These are phyloP conservation scores for Epizoanthus ramosus DNA, from an alignment of 92 coral and sea anemone genomes.

Conservation along the genomic window DNA sequence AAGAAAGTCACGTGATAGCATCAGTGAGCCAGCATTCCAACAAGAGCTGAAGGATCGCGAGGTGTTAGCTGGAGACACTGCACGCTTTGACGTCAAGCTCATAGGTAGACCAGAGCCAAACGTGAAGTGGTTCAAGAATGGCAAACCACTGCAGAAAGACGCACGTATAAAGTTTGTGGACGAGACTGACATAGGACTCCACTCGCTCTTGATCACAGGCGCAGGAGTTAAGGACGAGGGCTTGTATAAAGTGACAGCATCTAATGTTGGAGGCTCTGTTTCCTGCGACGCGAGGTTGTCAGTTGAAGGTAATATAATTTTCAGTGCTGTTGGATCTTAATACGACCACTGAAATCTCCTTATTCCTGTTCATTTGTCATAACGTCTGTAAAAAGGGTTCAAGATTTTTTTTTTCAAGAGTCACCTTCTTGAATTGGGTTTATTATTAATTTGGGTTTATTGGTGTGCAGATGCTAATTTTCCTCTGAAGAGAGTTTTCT, in stretches of 20 bases:
- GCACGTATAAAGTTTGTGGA: slow-evolving; percentile 84
- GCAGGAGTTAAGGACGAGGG: slow-evolving; percentile 82
- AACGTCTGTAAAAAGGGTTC: too few relatives aligned
- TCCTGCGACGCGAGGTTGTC: slow-evolving; percentile 73
- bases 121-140: slow-evolving; percentile 92
- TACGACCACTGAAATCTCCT: too few relatives aligned
- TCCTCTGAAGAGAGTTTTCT: too few relatives aligned
- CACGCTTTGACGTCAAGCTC: slow-evolving; percentile 78
- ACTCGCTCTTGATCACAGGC: slow-evolving; percentile 82
- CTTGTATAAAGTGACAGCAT: slow-evolving; percentile 83
- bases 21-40: slow-evolving; percentile 77
- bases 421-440: too few relatives aligned
- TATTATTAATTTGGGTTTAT: too few relatives aligned
- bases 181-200: slow-evolving; percentile 78
- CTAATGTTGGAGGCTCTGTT: slow-evolving; percentile 89
- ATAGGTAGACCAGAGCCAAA: slow-evolving; percentile 93
- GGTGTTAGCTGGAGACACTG: slow-evolving; percentile 86
- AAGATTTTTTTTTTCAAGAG: too few relatives aligned
- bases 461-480: too few relatives aligned
- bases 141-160: slow-evolving; percentile 71
- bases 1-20: slow-evolving; percentile 78
- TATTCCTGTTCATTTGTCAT: too few relatives aligned
- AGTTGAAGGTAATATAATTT: slow-evolving; percentile 67
- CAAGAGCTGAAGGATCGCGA: slow-evolving; percentile 90
- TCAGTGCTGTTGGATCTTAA: too few relatives aligned